phyloP scores from a whole-genome alignment of 2,797 vertebrate genomes.

The Coreius guichenoti region DNA sequence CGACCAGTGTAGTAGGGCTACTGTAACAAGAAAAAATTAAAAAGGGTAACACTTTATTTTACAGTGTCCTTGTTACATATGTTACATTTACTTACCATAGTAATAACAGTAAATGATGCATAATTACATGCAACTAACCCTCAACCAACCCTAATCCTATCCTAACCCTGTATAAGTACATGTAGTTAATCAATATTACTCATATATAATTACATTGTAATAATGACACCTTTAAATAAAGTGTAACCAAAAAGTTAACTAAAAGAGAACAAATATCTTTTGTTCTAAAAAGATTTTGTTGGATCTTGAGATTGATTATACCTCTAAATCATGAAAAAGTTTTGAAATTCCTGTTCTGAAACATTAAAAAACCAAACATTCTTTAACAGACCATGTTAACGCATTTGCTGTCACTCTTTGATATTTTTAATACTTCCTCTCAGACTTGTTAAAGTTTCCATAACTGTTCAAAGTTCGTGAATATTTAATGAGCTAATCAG shows the following conservation, averaged over 20 bases:
- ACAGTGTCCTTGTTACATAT: too few relatives aligned
- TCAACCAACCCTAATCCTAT: background rate
- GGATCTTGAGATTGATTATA: background rate
- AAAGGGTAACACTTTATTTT: background rate
- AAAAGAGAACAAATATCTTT: background rate
- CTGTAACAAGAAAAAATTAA: background rate
- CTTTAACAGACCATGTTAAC: background rate
- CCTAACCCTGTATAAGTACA: too few relatives aligned
- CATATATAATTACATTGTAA: too few relatives aligned
- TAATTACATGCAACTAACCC: too few relatives aligned
- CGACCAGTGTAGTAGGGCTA: background rate
- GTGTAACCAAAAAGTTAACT: too few relatives aligned
- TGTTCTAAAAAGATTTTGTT: background rate
- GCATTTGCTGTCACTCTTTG: background rate
- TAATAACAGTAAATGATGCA: too few relatives aligned
- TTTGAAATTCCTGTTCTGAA: background rate
- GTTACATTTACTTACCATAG: too few relatives aligned
- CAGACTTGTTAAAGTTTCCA: background rate
- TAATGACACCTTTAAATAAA: too few relatives aligned
- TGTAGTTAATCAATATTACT: too few relatives aligned
- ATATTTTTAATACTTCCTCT: slow-evolving; percentile 1
- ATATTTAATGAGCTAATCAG: background rate
- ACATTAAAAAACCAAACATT: too few relatives aligned
- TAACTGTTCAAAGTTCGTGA: background rate
- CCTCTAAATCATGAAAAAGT: background rate